Conservation (phyloP, 2,797 vertebrate genomes). For the Pangasius mekongensis region DNA sequence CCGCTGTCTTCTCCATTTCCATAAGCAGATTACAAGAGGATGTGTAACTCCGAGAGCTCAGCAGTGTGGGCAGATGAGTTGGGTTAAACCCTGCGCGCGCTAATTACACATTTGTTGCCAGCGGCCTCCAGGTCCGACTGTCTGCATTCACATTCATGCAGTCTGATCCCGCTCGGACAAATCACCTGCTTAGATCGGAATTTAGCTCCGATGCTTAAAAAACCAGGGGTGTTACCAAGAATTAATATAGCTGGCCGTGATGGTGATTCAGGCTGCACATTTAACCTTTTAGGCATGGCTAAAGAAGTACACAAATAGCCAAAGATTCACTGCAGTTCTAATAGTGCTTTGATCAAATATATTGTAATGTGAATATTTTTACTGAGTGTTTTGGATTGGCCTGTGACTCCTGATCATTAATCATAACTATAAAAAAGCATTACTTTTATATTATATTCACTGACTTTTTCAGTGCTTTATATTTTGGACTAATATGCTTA, state of each 20-base stretch:
- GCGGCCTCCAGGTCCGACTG: background rate
- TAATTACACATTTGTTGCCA: constrained; percentile 76
- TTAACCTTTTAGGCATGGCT: no score
- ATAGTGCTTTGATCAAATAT: background rate
- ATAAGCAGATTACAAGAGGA: constrained; percentile 86
- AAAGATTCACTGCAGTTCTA: background rate
- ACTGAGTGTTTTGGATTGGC: background rate
- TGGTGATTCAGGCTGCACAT: background rate
- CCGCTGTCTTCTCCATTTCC: constrained; percentile 74
- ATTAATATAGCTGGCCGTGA: background rate
- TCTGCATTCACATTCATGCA: constrained; percentile 38
- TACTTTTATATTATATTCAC: no score
- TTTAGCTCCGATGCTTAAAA: background rate
- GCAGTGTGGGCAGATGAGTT: constrained; percentile 71
- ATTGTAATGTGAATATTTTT: background rate
- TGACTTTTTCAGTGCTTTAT: background rate
- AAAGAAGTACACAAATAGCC: background rate
- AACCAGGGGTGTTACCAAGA: background rate
- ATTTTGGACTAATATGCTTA: background rate
- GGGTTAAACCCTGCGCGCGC: constrained; percentile 53
- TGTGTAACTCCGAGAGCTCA: constrained; percentile 82
- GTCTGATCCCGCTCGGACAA: constrained; percentile 26
- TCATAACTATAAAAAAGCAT: background rate
- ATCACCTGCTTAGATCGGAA: constrained; percentile 1
- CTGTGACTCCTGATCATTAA: background rate